Evolutionary conservation across 1,140 invertebrate genomes (phyloP), one percentile per base, ranked within the genome.

Genomic region (Hylaeus anthracinus): DNA sequence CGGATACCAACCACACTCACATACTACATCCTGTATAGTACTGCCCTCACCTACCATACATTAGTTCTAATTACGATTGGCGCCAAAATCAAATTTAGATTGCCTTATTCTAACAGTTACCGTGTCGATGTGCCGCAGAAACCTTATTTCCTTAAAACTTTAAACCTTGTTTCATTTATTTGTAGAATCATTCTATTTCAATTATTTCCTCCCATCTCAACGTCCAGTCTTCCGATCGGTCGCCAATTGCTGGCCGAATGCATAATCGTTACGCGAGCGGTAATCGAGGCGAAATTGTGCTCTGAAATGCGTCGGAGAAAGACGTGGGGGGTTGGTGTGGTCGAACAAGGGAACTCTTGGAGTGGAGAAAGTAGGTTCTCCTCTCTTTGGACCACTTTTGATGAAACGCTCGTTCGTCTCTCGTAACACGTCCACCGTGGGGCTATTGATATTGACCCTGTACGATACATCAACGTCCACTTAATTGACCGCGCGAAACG

Each of bases 281-380:
- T 55, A 61, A 78, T 82, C 51, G 39, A 78, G 63, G 75, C 73
- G 69, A 75, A 79, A 63, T 67, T 72, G 85, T 75, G 63, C 78
- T 73, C 65, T 61, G 6, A 26, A 3, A 71, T 58, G 65, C 26
- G 26, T 58, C 39, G 70, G 56, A 26, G 51, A 77, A 72, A 86
- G 66, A 60, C 15, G 14, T 14, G 12, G 75, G 77, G 78, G 72
- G 79, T 60, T 64, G 39, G 37, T 63, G 43, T 63, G 43, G 71
- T 69, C 41, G 58, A 15, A 67, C 15, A 66, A 65, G 56, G 41
- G 56, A 64, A 66, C 72, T 43, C 56, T 69, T 58, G 3, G 48
- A 81, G 73, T 83, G 79, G 83, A 86, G 82, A 89, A 90, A 89
- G 85, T 89, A 83, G 76, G 69, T 63, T 67, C 48, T 80, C 63